A percentile compares a stretch with the other conserved stretches of the same genome.
Evolutionary conservation across 2,888 invertebrate species (phyloP).

Genomic region (Blera fallax): DNA sequence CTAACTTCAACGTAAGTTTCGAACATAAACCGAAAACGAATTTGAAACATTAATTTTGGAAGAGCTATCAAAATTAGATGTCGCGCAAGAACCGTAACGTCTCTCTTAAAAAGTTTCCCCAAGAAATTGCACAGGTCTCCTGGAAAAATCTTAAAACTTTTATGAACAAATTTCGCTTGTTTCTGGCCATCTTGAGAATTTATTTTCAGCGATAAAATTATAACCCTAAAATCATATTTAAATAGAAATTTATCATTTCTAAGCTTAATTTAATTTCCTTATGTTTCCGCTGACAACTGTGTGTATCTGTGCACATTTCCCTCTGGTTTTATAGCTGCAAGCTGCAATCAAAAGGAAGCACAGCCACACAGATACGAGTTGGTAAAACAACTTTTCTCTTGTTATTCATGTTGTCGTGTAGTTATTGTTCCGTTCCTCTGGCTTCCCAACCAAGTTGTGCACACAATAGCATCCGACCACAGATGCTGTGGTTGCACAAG

Average conservation of each 20-base stretch:
- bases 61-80: too few species aligned
- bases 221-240: slow-evolving; percentile 26
- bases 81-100: too few species aligned
- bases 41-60: too few species aligned
- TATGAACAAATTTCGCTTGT: not conserved
- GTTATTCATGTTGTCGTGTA: not conserved
- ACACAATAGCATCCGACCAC: slow-evolving; percentile 1
- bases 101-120: too few species aligned
- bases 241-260: slow-evolving; percentile 36
- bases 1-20: too few species aligned
- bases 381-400: not conserved
- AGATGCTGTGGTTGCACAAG: slow-evolving; percentile 22
- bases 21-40: too few species aligned
- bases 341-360: slow-evolving; percentile 5
- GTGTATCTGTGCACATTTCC: not conserved
- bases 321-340: not conserved
- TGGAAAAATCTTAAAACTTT: too few species aligned
- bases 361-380: not conserved
- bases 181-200: not conserved
- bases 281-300: not conserved
- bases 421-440: not conserved
- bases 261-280: slow-evolving; percentile 10
- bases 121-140: too few species aligned
- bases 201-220: not conserved
- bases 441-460: not conserved